Evolutionary conservation across 1,140 invertebrate species (phyloP).

Genomic region (Papilio machaon): DNA sequence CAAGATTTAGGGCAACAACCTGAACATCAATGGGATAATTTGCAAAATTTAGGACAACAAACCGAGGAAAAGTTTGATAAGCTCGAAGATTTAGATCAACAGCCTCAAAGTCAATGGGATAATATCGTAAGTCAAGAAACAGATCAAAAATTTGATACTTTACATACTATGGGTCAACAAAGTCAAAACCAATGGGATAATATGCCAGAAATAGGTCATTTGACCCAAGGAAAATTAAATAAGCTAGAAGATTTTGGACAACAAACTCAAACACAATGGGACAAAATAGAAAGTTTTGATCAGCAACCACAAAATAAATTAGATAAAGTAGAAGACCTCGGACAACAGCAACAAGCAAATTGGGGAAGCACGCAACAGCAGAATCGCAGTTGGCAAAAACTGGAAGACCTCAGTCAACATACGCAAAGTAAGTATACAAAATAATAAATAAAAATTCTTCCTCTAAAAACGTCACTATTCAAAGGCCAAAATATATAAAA

Average conservation of each 20-base stretch:
- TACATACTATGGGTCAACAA: slow-evolving; percentile 43
- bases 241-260: slow-evolving; percentile 50
- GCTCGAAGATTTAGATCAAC: slow-evolving; percentile 65
- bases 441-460: background rate
- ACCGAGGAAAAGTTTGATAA: slow-evolving; percentile 55
- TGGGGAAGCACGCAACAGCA: slow-evolving; percentile 46
- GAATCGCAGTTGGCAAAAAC: slow-evolving; percentile 46
- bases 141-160: slow-evolving; percentile 48
- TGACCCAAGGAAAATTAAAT: slow-evolving; percentile 48
- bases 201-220: slow-evolving; percentile 55
- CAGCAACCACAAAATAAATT: slow-evolving; percentile 56
- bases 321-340: slow-evolving; percentile 56
- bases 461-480: background rate
- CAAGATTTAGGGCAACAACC: slow-evolving; percentile 56
- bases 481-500: background rate
- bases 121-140: slow-evolving; percentile 44
- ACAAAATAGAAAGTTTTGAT: slow-evolving; percentile 52
- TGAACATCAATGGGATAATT: slow-evolving; percentile 45
- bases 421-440: slow-evolving; percentile 48
- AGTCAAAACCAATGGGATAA: slow-evolving; percentile 46
- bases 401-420: slow-evolving; percentile 58
- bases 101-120: slow-evolving; percentile 50
- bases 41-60: slow-evolving; percentile 57
- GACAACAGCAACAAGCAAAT: slow-evolving; percentile 56
- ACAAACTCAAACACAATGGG: slow-evolving; percentile 47